Base-by-base conservation (phyloP, 2,888 invertebrate genomes). In the Sipha maydis region DNA sequence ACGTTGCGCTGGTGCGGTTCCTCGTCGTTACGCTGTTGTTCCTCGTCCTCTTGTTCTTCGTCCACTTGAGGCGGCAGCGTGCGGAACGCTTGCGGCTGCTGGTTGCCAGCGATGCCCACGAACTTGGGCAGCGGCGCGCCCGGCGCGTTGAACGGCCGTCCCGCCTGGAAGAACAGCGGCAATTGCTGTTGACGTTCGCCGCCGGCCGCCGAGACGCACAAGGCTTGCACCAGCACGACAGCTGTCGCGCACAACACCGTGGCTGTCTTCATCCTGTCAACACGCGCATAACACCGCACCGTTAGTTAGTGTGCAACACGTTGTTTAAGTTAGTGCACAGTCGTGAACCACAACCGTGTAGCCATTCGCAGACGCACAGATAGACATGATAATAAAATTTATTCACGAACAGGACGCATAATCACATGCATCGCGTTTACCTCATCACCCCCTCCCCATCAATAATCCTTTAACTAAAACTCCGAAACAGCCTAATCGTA, bases 11-110 rank as follows among this genome's bases (percentile, higher is more conserved):
- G 88, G 75, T 80, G 90, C 89, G 83, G 90, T 90, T 82, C 90
- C 89, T 86, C 84, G 41, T 88, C 88, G 75, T 88, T 25, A 38
- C 75, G 80, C 48, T 82, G 88, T 48, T 88, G 80, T 34, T 89
- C 83, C 25, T 90, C 91, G 28, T 91, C 90, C 41, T 91, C 91
- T 11, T 91, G 90, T 9, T 90, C 91, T 41, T 91, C 91, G 41
- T 90, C 90, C 21, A 90, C 90, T 14, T 90, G 89, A 8, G 90
- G 90, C 11, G 90, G 90, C 4, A 90, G 19, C 61, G 88, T 61
- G 19, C 91, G 90, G 90, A 91, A 91, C 21, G 90, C 90, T 76
- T 91, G 91, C 11, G 91, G 91, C 34, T 31, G 85, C n/a, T 85
- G 85, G 67, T 48, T 69, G 25, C 89, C 89, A 3, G 85, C 89